Conservation (phyloP, 1,140 invertebrate genomes). For the Drosophila nigromelanica region DNA sequence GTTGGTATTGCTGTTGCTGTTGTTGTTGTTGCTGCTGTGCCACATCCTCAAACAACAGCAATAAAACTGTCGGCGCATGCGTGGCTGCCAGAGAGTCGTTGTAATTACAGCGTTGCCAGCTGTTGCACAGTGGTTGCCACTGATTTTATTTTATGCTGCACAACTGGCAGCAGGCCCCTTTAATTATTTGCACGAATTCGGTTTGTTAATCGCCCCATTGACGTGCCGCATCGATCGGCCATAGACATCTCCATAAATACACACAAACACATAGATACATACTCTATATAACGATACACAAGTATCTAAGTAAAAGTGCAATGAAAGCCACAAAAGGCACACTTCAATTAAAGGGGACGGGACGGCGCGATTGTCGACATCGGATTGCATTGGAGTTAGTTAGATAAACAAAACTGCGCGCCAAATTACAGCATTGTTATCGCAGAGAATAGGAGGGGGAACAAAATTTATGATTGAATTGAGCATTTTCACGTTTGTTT, state of each 20-base stretch:
- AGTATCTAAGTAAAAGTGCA: slow-evolving; percentile 53
- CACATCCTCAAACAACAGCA: slow-evolving; percentile 43
- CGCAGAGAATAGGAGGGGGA: background rate
- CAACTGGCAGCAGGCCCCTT: slow-evolving; percentile 39
- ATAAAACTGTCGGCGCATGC: slow-evolving; percentile 43
- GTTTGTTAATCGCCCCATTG: slow-evolving; percentile 63
- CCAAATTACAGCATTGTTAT: slow-evolving; percentile 67
- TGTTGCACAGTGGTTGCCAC: slow-evolving; percentile 34
- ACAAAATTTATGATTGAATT: slow-evolving; percentile 65
- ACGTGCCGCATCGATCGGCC: slow-evolving; percentile 46
- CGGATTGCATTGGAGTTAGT: slow-evolving; percentile 43
- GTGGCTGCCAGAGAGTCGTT: slow-evolving; percentile 34
- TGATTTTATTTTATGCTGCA: slow-evolving; percentile 35
- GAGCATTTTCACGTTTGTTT: slow-evolving; percentile 55
- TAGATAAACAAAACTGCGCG: slow-evolving; percentile 61
- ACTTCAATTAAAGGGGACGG: slow-evolving; percentile 63
- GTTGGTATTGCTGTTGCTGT: slow-evolving; percentile 8
- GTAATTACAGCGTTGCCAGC: slow-evolving; percentile 53
- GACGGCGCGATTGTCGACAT: slow-evolving; percentile 36
- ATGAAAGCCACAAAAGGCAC: slow-evolving; percentile 62
- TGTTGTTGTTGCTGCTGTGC: slow-evolving; percentile 35
- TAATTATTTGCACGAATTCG: slow-evolving; percentile 69
- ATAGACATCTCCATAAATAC: slow-evolving; percentile 46
- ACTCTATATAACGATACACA: slow-evolving; percentile 18
- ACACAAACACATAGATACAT: slow-evolving; percentile 7